Base-by-base conservation (phyloP, 1,140 invertebrate genomes). In the Rhopalosiphum padi region DNA sequence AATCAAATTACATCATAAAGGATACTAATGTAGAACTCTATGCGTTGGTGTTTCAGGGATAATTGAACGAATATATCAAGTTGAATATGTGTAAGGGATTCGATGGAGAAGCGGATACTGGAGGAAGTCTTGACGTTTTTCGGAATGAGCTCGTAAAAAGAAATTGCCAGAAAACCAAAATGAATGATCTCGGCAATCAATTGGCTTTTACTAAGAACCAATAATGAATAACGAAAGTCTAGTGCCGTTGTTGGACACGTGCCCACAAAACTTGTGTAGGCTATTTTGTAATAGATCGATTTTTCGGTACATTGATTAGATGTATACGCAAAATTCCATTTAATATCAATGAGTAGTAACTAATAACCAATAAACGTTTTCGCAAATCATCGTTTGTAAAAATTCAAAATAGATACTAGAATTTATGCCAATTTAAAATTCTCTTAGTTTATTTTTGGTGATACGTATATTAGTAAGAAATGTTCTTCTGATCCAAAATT, bases 111-210 rank as follows among this genome's bases (percentile, higher is more conserved):
- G 35, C 37, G 83, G 37, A 85, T 85, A 25, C 23, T 23, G 83
- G 23, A 9, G 23, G 30, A n/a, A n/a, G 18, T 77, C 60, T 87
- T 48, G 86, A 87, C 86, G 30, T 87, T 87, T 87, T 46, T 48
- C 43, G 46, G 21, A 87, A 87, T n/a, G 86, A 87, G 86, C 86
- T 46, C 43, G 86, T 48, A 87, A 87, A 86, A 87, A 87, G 86
- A 87, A 48, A 87, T 87, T 87, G 86, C 86, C 43, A 46, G 23
- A n/a, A 48, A n/a, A 30, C 25, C 86, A 48, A 87, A 87, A 87
- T 87, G 86, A 87, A 87, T n/a, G 86, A 87, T 87, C 25, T 87
- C 25, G 86, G 25, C 46, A 48, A 87, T 87, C 86, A 87, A 87
- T 87, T 48, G 46, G 25, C 86, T 46, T 30, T 87, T 87, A n/a